Evolutionary conservation across 2,888 invertebrate genomes (phyloP).

Genomic region (Myopa testacea): DNA sequence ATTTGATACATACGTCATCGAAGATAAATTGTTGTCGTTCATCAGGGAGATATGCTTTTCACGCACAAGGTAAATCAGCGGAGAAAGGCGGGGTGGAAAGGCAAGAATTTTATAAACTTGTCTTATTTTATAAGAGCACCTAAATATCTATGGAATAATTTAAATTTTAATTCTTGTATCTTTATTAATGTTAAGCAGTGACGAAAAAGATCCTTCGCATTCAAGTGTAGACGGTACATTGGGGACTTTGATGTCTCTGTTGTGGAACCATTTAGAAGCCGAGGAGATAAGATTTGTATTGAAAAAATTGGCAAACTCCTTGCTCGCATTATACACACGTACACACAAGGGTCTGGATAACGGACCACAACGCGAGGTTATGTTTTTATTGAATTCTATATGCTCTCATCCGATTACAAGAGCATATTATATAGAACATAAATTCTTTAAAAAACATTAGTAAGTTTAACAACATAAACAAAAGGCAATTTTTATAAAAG

Average conservation of each 20-base stretch:
- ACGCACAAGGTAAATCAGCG: no score
- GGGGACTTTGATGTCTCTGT: slow-evolving; percentile 60
- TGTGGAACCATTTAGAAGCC: slow-evolving; percentile 66
- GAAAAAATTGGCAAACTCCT: slow-evolving; percentile 61
- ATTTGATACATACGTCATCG: slow-evolving; percentile 77
- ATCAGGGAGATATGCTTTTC: slow-evolving; percentile 57
- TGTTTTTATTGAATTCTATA: slow-evolving; percentile 69
- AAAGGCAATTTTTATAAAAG: neutral
- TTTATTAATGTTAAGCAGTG: slow-evolving; percentile 43
- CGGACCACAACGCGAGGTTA: slow-evolving; percentile 68
- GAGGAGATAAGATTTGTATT: slow-evolving; percentile 64
- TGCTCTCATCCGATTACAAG: slow-evolving; percentile 70
- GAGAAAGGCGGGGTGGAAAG: slow-evolving; percentile 48
- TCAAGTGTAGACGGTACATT: slow-evolving; percentile 59
- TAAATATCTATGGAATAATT: no score
- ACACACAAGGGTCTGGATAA: slow-evolving; percentile 63
- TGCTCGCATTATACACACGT: slow-evolving; percentile 60
- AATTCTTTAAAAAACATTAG: slow-evolving; percentile 70
- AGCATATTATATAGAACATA: slow-evolving; percentile 69
- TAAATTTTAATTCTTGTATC: no score
- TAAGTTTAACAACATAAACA: slow-evolving; percentile 48
- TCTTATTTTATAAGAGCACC: neutral
- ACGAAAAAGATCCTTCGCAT: slow-evolving; percentile 55
- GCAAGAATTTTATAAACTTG: neutral
- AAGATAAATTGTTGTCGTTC: slow-evolving; percentile 75